Conservation (phyloP, 2,888 invertebrate genomes). For the Oligia latruncula region DNA sequence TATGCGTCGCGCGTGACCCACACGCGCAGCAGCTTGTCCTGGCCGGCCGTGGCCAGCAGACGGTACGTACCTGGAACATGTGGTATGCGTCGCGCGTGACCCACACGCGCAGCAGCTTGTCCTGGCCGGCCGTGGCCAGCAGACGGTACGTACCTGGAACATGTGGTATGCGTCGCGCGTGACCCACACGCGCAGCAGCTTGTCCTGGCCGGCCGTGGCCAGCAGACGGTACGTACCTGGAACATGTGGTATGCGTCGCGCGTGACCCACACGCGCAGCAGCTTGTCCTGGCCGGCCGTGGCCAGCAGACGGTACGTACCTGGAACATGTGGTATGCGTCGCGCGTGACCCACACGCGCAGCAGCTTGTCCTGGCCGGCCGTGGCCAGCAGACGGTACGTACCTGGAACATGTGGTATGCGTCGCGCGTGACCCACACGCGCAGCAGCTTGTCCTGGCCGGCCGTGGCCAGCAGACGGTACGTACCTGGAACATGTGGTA, state of each 20-base stretch:
- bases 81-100: conserved; percentile 96
- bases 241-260: conserved; percentile 93
- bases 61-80: too few species aligned
- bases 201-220: conserved; percentile 99
- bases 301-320: conserved; percentile 93
- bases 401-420: conserved; percentile 89
- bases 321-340: conserved; percentile 92
- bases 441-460: conserved; percentile 97
- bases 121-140: too few species aligned
- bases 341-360: conserved; percentile 98
- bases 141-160: too few species aligned
- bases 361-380: conserved; percentile 98
- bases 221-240: conserved; percentile 91
- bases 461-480: conserved; percentile 96
- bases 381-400: conserved; percentile 95
- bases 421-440: conserved; percentile 98
- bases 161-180: conserved; percentile 95
- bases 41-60: too few species aligned
- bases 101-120: conserved; percentile 96
- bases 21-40: conserved; percentile 93
- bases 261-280: conserved; percentile 98
- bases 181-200: conserved; percentile 82
- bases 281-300: conserved; percentile 98
- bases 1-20: conserved; percentile 74
- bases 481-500: too few species aligned